These are phyloP conservation scores for Macrotus californicus DNA, from an alignment of 2,113 vertebrate genomes.

Conservation along the genomic window DNA sequence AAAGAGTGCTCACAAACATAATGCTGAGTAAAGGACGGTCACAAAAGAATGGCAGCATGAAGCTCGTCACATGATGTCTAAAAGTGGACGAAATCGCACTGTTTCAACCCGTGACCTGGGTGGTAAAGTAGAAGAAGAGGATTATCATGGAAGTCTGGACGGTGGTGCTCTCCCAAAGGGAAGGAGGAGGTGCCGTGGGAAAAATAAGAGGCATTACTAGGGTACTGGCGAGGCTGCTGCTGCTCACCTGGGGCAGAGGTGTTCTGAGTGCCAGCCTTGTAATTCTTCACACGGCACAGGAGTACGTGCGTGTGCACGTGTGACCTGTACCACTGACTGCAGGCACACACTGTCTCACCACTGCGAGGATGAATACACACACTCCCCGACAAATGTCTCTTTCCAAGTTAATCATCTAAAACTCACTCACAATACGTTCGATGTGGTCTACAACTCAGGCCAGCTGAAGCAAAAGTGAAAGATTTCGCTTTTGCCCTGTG, in stretches of 20 bases:
- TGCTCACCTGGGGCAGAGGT: background rate
- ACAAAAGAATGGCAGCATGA: background rate
- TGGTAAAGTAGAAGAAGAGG: background rate
- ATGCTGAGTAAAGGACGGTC: background rate
- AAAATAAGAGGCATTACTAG: background rate
- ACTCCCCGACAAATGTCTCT: background rate
- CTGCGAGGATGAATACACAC: background rate
- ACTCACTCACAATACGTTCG: background rate
- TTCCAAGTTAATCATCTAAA: background rate
- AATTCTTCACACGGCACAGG: background rate
- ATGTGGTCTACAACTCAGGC: background rate
- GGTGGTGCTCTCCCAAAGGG: background rate
- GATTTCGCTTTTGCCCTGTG: background rate
- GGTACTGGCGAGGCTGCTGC: background rate
- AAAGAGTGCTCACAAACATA: background rate
- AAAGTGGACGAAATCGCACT: background rate
- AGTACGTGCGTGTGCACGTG: background rate
- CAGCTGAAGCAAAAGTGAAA: background rate
- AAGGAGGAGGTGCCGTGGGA: background rate
- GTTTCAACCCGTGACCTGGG: background rate
- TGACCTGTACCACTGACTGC: background rate
- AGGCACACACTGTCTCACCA: background rate
- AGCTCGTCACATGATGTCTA: background rate
- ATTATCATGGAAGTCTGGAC: background rate
- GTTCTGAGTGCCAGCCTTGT: background rate